Percentiles rank a stretch among this genome's conserved stretches.
phyloP scores from a whole-genome alignment of 1,140 invertebrate genomes.

The Leptonema lineaticorne region DNA sequence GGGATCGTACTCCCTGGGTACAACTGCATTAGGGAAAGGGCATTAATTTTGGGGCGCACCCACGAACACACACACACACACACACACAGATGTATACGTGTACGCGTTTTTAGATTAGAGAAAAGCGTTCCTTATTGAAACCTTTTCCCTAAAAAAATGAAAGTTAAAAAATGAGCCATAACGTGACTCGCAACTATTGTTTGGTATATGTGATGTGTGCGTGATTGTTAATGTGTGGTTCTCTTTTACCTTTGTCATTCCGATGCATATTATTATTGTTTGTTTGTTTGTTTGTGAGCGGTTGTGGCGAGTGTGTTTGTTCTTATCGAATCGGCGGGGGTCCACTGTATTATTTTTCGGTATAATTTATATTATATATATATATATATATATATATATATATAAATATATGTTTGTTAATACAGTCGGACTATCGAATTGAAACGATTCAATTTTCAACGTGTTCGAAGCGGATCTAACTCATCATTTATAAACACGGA shows the following conservation, averaged over 20 bases:
- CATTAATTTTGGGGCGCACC: conserved; percentile 36
- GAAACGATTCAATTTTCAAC: conserved; percentile 20
- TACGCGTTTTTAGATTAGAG: no score
- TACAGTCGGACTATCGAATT: neutral
- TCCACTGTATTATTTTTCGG: neutral
- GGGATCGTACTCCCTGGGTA: conserved; percentile 25
- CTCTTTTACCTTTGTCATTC: conserved; percentile 19
- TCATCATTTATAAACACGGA: neutral
- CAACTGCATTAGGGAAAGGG: conserved; percentile 36
- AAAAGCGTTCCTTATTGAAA: conserved; percentile 39
- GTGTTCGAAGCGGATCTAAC: conserved; percentile 1
- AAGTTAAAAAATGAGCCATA: conserved; percentile 13
- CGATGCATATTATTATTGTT: neutral
- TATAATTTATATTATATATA: neutral
- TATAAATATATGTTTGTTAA: neutral
- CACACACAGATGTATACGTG: neutral
- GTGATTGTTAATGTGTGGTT: neutral
- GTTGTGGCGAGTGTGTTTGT: neutral
- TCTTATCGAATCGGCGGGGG: neutral
- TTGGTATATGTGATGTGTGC: neutral
- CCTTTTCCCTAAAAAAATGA: conserved; percentile 37
- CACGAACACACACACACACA: conserved; percentile 8
- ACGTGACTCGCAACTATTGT: conserved; percentile 2
- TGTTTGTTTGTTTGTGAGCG: neutral
- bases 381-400: neutral